Conservation (phyloP, 2,888 invertebrate species). For the Beris morrisii region DNA sequence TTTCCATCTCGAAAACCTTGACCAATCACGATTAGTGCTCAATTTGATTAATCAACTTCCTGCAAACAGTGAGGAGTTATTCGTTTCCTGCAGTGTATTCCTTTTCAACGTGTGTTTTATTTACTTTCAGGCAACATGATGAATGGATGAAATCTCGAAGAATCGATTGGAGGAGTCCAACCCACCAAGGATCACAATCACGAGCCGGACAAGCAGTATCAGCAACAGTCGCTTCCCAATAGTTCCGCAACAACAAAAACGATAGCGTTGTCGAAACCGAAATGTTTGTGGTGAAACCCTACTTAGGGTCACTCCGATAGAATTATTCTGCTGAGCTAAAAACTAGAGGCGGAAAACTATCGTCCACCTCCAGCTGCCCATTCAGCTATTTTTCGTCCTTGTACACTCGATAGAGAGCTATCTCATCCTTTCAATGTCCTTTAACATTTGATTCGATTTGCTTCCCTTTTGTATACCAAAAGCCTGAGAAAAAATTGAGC, state of each 20-base stretch:
- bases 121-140: conserved; percentile 8
- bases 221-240: conserved; percentile 26
- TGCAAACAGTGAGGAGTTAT: neutral
- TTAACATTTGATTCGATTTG: conserved; percentile 19
- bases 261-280: conserved; percentile 14
- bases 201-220: neutral
- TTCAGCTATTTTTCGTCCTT: conserved; percentile 32
- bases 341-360: conserved; percentile 8
- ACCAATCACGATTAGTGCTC: conserved; percentile 27
- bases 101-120: neutral
- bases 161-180: neutral
- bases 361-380: conserved; percentile 14
- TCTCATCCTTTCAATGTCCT: conserved; percentile 6
- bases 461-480: neutral
- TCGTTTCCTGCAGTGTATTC: too few species aligned
- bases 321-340: conserved; percentile 1
- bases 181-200: neutral
- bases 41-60: conserved; percentile 28
- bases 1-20: conserved; percentile 12
- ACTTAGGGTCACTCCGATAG: conserved; percentile 10
- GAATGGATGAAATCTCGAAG: conserved; percentile 4
- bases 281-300: conserved; percentile 16
- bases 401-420: conserved; percentile 17
- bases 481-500: too few species aligned
- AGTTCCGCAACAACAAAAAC: neutral